Percentiles rank a stretch among this genome's conserved stretches.
These are phyloP conservation scores for Aporophyla nigra DNA, from an alignment of 2,888 invertebrate genomes.

Conservation along the genomic window DNA sequence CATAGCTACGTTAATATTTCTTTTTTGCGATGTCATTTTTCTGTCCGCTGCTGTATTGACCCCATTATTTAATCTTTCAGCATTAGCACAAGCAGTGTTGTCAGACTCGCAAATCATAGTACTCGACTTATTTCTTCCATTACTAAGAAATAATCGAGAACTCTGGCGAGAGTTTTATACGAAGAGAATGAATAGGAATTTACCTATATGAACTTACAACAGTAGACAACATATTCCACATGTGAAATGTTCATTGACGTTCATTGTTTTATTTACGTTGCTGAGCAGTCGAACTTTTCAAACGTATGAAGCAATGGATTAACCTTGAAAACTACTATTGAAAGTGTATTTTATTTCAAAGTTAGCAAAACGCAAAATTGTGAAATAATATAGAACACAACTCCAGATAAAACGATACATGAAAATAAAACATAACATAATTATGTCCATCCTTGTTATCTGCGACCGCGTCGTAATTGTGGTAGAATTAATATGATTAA, in stretches of 20 bases:
- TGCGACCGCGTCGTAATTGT: neutral
- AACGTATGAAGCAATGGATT: no score
- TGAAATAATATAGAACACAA: neutral
- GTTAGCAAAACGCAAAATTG: neutral
- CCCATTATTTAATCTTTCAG: neutral
- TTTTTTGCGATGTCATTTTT: conserved; percentile 13
- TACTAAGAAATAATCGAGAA: conserved; percentile 8
- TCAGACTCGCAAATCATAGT: conserved; percentile 4
- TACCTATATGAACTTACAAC: neutral
- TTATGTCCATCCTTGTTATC: neutral
- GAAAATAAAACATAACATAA: neutral
- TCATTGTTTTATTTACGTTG: no score
- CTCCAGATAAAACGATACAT: neutral
- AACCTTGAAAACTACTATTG: no score
- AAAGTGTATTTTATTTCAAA: neutral
- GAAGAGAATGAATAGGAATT: conserved; percentile 6
- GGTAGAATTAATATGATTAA: neutral
- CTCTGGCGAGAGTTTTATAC: conserved; percentile 21
- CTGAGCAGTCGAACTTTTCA: no score
- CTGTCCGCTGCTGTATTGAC: neutral
- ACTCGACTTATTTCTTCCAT: conserved; percentile 8
- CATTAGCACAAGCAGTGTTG: neutral
- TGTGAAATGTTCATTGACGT: no score
- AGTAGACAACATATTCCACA: neutral
- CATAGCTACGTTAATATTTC: conserved; percentile 20